phyloP scores from a whole-genome alignment of 2,888 invertebrate genomes.

The Cheilosia impressa region DNA sequence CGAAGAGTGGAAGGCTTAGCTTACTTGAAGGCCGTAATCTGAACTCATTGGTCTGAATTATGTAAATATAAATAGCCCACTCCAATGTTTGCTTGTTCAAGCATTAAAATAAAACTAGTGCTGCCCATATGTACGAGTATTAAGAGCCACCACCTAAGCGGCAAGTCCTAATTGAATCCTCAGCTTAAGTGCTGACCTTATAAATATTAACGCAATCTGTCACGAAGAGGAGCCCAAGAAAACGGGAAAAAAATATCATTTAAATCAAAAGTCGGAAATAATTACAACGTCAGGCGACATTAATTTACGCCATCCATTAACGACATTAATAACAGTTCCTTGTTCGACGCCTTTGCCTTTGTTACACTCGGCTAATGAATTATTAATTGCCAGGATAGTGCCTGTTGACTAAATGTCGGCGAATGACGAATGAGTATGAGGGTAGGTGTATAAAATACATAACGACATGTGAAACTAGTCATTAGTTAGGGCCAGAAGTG shows the following conservation, averaged over 20 bases:
- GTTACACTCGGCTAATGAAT: slow-evolving; percentile 36
- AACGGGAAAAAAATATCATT: neutral
- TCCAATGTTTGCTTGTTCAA: too few relatives aligned
- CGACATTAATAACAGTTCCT: slow-evolving; percentile 22
- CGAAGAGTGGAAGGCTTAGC: neutral
- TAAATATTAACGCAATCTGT: slow-evolving; percentile 23
- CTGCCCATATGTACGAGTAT: too few relatives aligned
- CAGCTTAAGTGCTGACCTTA: neutral
- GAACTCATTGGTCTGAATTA: too few relatives aligned
- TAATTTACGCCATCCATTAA: slow-evolving; percentile 33
- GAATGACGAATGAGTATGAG: slow-evolving; percentile 30
- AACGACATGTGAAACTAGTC: slow-evolving; percentile 31
- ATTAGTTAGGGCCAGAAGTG: slow-evolving; percentile 10
- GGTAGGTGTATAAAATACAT: neutral
- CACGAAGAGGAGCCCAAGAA: slow-evolving; percentile 2
- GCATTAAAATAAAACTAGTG: too few relatives aligned
- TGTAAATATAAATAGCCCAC: too few relatives aligned
- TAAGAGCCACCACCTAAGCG: too few relatives aligned
- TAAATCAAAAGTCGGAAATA: slow-evolving; percentile 43
- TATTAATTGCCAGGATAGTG: slow-evolving; percentile 43
- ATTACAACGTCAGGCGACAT: slow-evolving; percentile 24
- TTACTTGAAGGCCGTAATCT: too few relatives aligned
- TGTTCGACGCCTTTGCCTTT: neutral
- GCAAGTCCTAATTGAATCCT: too few relatives aligned
- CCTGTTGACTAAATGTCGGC: slow-evolving; percentile 37